phyloP scores from a whole-genome alignment of 1,140 invertebrate species.

The Mya arenaria region DNA sequence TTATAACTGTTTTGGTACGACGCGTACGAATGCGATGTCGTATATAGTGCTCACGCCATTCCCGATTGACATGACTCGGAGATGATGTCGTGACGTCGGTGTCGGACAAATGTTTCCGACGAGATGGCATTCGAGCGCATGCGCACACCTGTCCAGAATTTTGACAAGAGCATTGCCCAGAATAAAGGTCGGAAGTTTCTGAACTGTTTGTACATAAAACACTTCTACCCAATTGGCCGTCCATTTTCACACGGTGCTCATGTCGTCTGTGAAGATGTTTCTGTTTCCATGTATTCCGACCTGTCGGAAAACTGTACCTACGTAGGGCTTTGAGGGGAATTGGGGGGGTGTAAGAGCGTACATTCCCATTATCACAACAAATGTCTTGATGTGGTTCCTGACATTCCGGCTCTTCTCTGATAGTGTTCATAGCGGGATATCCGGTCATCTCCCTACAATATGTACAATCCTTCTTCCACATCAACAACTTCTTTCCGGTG shows the following conservation, averaged over 20 bases:
- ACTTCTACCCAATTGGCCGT: no score
- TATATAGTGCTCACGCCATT: background rate
- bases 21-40: background rate
- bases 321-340: background rate
- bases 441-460: background rate
- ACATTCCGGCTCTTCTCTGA: background rate
- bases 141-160: background rate
- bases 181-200: background rate
- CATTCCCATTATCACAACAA: background rate
- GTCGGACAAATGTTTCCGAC: background rate
- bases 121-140: background rate
- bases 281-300: no score
- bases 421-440: background rate
- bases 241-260: no score
- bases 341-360: no score
- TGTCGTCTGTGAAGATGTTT: no score
- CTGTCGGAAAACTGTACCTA: background rate
- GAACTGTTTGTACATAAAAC: no score
- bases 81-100: background rate
- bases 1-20: background rate
- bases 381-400: background rate
- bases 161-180: background rate
- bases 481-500: conserved; percentile 22
- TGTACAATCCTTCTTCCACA: background rate
- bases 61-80: background rate